phyloP scores from a whole-genome alignment of 2,888 invertebrate genomes.

The Melieria omissa region DNA sequence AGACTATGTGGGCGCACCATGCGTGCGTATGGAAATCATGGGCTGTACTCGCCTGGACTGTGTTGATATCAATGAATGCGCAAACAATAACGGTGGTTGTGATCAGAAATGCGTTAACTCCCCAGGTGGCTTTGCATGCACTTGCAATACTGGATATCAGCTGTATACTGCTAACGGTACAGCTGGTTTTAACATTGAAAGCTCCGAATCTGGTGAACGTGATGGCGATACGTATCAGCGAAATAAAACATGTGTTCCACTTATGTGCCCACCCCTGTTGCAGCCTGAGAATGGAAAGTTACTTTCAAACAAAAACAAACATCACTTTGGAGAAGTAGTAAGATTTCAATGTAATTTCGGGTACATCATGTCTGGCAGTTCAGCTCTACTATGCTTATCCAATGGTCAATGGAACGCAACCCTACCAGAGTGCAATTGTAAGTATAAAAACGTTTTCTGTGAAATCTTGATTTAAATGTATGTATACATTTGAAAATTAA shows the following conservation, averaged over 20 bases:
- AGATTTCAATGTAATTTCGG: constrained; percentile 96
- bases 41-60: constrained; percentile 92
- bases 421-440: constrained; percentile 93
- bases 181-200: constrained; percentile 84
- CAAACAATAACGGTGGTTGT: constrained; percentile 87
- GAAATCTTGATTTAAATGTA: no score
- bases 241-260: constrained; percentile 94
- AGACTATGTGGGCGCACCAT: constrained; percentile 89
- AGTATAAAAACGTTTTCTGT: constrained; percentile 60
- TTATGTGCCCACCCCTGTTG: constrained; percentile 84
- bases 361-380: constrained; percentile 89
- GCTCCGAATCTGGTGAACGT: constrained; percentile 85
- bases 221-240: constrained; percentile 90
- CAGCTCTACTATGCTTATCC: constrained; percentile 86
- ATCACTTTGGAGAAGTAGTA: constrained; percentile 90
- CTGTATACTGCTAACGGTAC: constrained; percentile 89
- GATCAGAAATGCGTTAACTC: constrained; percentile 93
- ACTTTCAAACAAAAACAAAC: constrained; percentile 82
- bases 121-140: constrained; percentile 88
- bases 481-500: not conserved
- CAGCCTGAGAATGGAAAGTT: constrained; percentile 88
- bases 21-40: constrained; percentile 90
- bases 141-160: constrained; percentile 92
- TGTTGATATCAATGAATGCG: constrained; percentile 88
- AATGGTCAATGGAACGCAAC: constrained; percentile 95